Evolutionary conservation across 2,113 vertebrate genomes (phyloP), one percentile per base, ranked within the genome.

Genomic region (Thinocorus orbignyianus): DNA sequence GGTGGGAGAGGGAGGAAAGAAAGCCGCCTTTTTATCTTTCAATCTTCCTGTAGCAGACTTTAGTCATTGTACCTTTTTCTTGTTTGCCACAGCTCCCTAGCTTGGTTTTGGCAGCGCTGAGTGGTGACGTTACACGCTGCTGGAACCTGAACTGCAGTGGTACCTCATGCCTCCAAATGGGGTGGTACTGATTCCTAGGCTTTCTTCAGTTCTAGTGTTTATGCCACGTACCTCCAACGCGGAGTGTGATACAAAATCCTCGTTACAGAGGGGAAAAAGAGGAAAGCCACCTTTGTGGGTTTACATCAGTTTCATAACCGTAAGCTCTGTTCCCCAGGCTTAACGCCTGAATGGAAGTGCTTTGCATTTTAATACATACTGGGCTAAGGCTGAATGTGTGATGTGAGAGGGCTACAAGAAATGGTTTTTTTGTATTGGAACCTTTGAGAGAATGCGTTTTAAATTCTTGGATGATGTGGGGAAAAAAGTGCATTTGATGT

Each of bases 101-200:
- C 31, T 33, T 37, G 24, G 39, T 39, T 78, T 46, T 82, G 85
- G 77, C 92, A 82, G 51, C 62, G 13, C 1, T 81, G 86, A 83
- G 77, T n/a, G 65, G 60, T 87, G 93, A 84, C 72, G 73, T 88
- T 60, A 69, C 35, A 6, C 86, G 91, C 64, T 69, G 39, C 81
- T 83, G 71, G 80, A 94, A 76, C 78, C 80, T 83, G 37, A 74
- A 65, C 57, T 60, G 60, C 58, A n/a, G 71, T 33, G 84, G 57
- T 62, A 79, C 65, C 64, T 95, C 24, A 0, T 68, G 64, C n/a
- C 42, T 68, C 44, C 61, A 81, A 46, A 37, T 13, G 35, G n/a
- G 73, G 25, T 71, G 69, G 31, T 68, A 23, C 86, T 17, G 26
- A 73, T 88, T 92, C 73, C 82, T 74, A 51, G 54, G 35, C 46